Percentiles rank a stretch among this genome's conserved stretches.
Evolutionary conservation across 2,888 invertebrate species (phyloP).

Genomic region (Hemaris fuciformis): DNA sequence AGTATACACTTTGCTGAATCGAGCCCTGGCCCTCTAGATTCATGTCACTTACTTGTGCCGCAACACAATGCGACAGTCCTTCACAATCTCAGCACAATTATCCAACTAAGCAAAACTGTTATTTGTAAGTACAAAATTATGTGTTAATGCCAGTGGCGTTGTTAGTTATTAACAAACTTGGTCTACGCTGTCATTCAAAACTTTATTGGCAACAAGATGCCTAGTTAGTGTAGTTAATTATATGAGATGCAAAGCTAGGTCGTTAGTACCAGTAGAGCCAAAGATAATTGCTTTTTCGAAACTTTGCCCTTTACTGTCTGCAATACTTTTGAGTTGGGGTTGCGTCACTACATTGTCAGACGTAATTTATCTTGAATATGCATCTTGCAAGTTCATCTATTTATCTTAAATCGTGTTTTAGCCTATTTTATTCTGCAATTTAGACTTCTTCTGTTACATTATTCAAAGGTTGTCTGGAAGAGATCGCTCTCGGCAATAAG

Average conservation of each 20-base stretch:
- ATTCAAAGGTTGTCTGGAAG: too few relatives aligned
- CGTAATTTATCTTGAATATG: neutral
- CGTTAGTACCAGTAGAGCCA: neutral
- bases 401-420: too few relatives aligned
- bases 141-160: neutral
- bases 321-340: neutral
- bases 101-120: neutral
- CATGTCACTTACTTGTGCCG: too few relatives aligned
- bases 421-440: too few relatives aligned
- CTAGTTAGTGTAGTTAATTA: neutral
- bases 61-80: neutral
- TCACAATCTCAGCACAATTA: neutral
- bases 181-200: neutral
- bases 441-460: too few relatives aligned
- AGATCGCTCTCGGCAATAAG: too few relatives aligned
- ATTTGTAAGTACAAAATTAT: neutral
- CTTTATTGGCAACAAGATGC: neutral
- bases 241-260: slow-evolving; percentile 2
- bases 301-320: neutral
- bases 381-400: too few relatives aligned
- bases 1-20: too few relatives aligned
- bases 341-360: neutral
- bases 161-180: neutral
- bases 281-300: neutral
- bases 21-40: too few relatives aligned